These are phyloP conservation scores for Homarus americanus DNA, from an alignment of 1,140 invertebrate species.

Conservation along the genomic window DNA sequence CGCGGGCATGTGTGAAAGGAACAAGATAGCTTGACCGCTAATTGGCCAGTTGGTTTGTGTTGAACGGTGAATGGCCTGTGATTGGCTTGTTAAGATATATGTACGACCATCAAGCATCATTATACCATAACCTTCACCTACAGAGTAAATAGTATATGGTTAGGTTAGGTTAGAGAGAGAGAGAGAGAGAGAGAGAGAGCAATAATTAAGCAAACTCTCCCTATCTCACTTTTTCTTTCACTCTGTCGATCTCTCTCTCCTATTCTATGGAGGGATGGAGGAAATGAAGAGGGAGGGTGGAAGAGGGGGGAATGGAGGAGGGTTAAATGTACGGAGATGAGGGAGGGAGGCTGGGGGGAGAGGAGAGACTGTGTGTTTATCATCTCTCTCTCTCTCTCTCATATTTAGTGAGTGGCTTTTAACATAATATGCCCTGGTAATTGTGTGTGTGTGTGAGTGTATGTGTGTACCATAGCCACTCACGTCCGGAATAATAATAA, in stretches of 20 bases:
- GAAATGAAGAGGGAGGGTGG: too few species aligned
- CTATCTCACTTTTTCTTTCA: neutral
- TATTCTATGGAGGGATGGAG: neutral
- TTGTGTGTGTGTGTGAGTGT: neutral
- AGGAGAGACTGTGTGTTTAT: too few species aligned
- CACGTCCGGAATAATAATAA: neutral
- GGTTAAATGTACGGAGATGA: too few species aligned
- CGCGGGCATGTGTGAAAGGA: neutral
- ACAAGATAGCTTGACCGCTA: constrained; percentile 24
- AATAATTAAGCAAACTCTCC: too few species aligned
- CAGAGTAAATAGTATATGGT: neutral
- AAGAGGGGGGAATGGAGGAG: too few species aligned
- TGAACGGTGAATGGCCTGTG: neutral
- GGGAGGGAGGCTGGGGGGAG: too few species aligned
- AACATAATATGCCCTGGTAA: too few species aligned
- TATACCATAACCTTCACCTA: too few species aligned
- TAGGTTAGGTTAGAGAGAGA: neutral
- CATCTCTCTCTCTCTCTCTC: neutral
- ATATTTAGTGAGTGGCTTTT: too few species aligned
- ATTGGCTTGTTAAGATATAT: neutral
- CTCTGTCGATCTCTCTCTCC: neutral
- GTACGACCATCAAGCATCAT: neutral
- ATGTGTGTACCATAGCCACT: neutral
- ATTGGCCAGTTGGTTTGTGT: constrained; percentile 47
- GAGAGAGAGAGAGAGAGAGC: too few species aligned